phyloP scores from a whole-genome alignment of 1,140 invertebrate genomes.

The Drosophila neocordata region DNA sequence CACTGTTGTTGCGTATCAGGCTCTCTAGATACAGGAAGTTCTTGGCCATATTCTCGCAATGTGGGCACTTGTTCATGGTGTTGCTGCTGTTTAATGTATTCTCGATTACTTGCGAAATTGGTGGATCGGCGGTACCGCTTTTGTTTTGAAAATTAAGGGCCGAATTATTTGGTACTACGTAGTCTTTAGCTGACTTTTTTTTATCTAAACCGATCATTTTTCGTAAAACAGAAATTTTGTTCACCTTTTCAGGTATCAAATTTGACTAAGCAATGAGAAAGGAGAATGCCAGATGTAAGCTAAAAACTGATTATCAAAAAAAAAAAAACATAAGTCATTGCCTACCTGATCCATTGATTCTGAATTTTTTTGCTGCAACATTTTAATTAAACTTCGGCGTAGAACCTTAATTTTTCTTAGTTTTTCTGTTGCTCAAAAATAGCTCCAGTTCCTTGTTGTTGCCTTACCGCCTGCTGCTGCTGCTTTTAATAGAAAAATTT shows the following conservation, averaged over 20 bases:
- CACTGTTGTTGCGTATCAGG: conserved; percentile 69
- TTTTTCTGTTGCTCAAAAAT: not conserved
- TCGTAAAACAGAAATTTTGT: conserved; percentile 74
- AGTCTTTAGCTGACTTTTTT: conserved; percentile 49
- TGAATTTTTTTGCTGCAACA: not conserved
- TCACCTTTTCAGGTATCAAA: conserved; percentile 50
- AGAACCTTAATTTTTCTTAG: too few species aligned
- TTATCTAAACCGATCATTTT: conserved; percentile 73
- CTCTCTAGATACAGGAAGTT: conserved; percentile 79
- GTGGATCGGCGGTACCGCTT: conserved; percentile 34
- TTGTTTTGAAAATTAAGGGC: conserved; percentile 48
- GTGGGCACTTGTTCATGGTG: conserved; percentile 53
- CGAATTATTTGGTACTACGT: conserved; percentile 72
- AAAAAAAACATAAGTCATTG: conserved; percentile 11
- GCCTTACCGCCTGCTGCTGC: not conserved
- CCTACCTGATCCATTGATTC: conserved; percentile 52
- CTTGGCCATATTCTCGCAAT: conserved; percentile 79
- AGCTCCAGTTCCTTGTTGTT: not conserved
- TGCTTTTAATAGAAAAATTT: not conserved
- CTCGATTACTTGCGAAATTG: conserved; percentile 44
- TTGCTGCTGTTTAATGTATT: conserved; percentile 20
- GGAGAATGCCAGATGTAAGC: conserved; percentile 14
- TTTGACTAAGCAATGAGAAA: conserved; percentile 26
- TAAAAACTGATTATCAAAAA: too few species aligned
- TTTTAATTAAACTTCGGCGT: too few species aligned